Conservation (phyloP, 2,113 vertebrate genomes). For the Sclerurus mexicanus region DNA sequence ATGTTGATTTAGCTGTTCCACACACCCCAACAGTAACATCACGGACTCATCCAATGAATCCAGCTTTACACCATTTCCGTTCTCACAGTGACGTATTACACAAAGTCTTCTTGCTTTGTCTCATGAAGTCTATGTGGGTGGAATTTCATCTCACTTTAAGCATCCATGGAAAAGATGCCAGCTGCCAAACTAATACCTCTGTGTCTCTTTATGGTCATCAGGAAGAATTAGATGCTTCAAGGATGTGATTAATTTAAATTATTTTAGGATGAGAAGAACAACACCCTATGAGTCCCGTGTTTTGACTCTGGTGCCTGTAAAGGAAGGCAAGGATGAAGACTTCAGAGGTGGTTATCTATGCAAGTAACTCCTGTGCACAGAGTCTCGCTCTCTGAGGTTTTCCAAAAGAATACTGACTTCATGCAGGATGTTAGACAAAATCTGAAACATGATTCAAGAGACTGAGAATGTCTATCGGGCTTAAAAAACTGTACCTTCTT, state of each 20-base stretch:
- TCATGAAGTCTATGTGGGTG: neutral
- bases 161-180: neutral
- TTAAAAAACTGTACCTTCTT: neutral
- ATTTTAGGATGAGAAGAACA: neutral
- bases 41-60: neutral
- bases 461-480: neutral
- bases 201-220: neutral
- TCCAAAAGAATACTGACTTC: neutral
- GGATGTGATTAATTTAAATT: neutral
- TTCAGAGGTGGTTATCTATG: neutral
- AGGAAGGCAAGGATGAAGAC: neutral
- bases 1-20: neutral
- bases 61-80: neutral
- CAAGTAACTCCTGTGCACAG: neutral
- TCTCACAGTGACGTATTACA: neutral
- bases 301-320: neutral
- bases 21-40: neutral
- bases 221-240: neutral
- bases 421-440: neutral
- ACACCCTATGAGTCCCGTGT: accelerated
- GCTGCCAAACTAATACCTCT: neutral
- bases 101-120: neutral
- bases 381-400: neutral
- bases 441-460: neutral
- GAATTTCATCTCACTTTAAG: neutral